phyloP scores from a whole-genome alignment of 2,888 invertebrate species.

The Anoplius nigerrimus region DNA sequence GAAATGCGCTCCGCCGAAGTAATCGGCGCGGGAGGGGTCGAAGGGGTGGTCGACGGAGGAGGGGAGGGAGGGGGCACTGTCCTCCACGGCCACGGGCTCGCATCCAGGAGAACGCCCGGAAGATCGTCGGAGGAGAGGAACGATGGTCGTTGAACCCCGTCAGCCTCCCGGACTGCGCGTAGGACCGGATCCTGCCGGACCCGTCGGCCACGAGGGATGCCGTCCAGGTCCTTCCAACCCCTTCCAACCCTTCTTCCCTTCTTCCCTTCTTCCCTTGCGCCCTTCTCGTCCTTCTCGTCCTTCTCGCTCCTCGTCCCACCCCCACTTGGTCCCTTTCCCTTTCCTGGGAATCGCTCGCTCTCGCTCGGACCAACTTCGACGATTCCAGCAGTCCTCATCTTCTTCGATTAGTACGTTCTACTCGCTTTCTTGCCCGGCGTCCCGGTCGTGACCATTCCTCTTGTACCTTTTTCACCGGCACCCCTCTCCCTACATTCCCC shows the following conservation, averaged over 20 bases:
- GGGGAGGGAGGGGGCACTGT: not conserved
- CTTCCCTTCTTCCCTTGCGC: conserved; percentile 10
- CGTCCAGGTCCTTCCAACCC: not conserved
- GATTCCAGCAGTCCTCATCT: no score
- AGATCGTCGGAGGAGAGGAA: conserved; percentile 14
- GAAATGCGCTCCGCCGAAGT: conserved; percentile 63
- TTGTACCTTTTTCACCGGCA: no score
- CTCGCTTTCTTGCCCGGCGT: no score
- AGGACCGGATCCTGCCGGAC: conserved; percentile 31
- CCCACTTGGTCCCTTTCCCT: conserved; percentile 5
- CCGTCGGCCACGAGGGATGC: not conserved
- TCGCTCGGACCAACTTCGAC: not conserved
- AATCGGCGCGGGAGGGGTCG: conserved; percentile 47
- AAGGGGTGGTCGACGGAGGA: not conserved
- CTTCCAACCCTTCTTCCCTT: conserved; percentile 10
- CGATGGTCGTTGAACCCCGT: conserved; percentile 54
- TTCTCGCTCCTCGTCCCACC: conserved; percentile 15
- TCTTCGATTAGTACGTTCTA: no score
- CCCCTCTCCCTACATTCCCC: no score
- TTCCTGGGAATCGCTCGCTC: not conserved
- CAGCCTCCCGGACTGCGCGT: conserved; percentile 47
- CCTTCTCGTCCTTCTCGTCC: conserved; percentile 23
- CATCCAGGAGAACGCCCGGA: conserved; percentile 26
- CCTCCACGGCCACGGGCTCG: not conserved
- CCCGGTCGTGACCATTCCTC: no score